Base-by-base conservation (phyloP, 2,888 invertebrate species). In the Harpagoxenus sublaevis region DNA sequence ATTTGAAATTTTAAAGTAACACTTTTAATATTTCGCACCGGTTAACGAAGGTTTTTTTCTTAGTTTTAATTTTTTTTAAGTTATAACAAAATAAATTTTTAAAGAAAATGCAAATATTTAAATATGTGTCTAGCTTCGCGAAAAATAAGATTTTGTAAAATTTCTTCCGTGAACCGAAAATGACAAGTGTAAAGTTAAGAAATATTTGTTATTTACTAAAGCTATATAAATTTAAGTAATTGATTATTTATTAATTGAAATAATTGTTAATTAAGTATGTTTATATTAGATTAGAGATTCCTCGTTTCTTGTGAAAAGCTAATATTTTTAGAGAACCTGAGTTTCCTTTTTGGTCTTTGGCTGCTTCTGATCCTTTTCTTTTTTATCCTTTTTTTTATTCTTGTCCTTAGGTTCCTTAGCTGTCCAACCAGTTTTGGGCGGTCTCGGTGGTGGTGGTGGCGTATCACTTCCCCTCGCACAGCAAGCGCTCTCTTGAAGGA, bases 401-500 rank as follows among this genome's bases (percentile, higher is more conserved):
- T 97, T 97, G 88, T 97, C 96, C 94, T 97, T 97, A 93, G 97
- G 96, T 91, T 97, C 97, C 94, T 97, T 97, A 82, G 96, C 96
- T 42, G 96, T 96, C 79, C 79, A 81, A 18, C 75, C 75, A 35
- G 79, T 0, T 90, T 96, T 96, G 83, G 96, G 95, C 3, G 96
- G 96, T 94, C 96, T 96, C 45, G 96, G 96, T 92, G 97, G 96
- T 83, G 97, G 97, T 74, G 97, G 97, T 2, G 95, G 94, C 4
- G 95, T 92, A 89, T 97, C 97, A 88, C 96, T 95, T 84, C 96
- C 96, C 83, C 96, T 97, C 91, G 97, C 97, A 95, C 98, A 98
- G 95, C 98, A 98, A 88, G 97, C 96, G 95, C 98, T 98, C 95
- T 98, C 98, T 96, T 98, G 98, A 91, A 98, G 97, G 92, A 99